phyloP scores from a whole-genome alignment of 2,797 vertebrate genomes.

The Hydrolagus colliei region DNA sequence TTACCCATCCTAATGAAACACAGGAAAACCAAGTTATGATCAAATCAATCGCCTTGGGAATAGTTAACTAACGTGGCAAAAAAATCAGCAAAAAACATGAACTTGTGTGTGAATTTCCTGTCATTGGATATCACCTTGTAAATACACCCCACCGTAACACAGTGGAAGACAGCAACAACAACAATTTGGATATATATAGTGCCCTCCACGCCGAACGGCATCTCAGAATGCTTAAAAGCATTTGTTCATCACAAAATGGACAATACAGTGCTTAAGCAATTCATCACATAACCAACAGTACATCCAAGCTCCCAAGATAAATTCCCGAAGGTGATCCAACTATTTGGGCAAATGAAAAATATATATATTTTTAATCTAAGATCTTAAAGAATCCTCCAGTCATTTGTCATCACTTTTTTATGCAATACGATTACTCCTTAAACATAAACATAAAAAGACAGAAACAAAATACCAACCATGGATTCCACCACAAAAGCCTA shows the following conservation, averaged over 20 bases:
- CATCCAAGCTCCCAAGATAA: not conserved
- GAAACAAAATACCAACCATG: no score
- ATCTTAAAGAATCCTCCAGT: not conserved
- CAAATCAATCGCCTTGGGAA: not conserved
- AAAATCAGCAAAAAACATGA: not conserved
- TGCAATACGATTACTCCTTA: no score
- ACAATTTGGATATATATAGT: no score
- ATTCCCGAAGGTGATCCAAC: not conserved
- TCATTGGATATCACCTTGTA: not conserved
- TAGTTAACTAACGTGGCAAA: not conserved
- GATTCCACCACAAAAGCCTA: no score
- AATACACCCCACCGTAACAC: not conserved
- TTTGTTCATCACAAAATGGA: not conserved
- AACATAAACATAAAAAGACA: no score
- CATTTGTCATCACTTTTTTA: no score
- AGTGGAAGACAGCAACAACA: not conserved
- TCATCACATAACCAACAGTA: not conserved
- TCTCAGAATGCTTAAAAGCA: not conserved
- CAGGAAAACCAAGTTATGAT: no score
- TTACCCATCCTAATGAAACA: no score
- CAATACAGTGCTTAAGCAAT: not conserved
- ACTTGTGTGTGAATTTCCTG: not conserved
- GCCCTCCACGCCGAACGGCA: no score
- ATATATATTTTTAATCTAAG: not conserved
- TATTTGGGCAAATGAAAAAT: not conserved